These are phyloP conservation scores for Agrochola macilenta DNA, from an alignment of 2,888 invertebrate genomes.

Conservation along the genomic window DNA sequence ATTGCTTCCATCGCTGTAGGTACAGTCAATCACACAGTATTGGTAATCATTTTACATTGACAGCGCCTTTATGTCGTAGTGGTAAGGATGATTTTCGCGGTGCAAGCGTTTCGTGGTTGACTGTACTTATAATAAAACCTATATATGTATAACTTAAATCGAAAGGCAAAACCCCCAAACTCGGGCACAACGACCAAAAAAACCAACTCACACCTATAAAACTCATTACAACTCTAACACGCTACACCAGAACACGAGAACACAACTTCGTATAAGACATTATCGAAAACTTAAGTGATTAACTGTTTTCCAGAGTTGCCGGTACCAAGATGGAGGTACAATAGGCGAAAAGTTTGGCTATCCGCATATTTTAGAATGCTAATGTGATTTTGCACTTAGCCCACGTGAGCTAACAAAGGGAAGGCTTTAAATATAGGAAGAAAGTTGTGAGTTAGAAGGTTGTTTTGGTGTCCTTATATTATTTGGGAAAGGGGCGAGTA, in stretches of 20 bases:
- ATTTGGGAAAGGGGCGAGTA: slow-evolving; percentile 34
- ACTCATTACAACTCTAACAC: slow-evolving; percentile 61
- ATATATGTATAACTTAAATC: background rate
- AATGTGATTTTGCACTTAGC: slow-evolving; percentile 76
- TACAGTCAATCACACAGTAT: background rate
- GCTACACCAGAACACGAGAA: slow-evolving; percentile 51
- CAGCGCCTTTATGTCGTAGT: background rate
- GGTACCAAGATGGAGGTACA: slow-evolving; percentile 70
- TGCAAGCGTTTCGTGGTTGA: background rate
- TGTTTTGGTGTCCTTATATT: slow-evolving; percentile 58
- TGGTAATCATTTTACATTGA: background rate
- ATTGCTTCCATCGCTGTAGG: background rate
- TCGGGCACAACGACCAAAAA: slow-evolving; percentile 22
- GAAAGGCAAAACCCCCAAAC: background rate
- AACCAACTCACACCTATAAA: slow-evolving; percentile 46
- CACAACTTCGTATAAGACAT: slow-evolving; percentile 72
- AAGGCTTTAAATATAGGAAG: slow-evolving; percentile 52
- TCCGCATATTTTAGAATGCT: slow-evolving; percentile 81
- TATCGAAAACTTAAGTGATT: slow-evolving; percentile 86
- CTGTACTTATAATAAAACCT: background rate
- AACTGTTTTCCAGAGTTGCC: slow-evolving; percentile 78
- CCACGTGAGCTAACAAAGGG: slow-evolving; percentile 64
- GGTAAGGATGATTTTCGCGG: background rate
- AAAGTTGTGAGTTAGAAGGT: slow-evolving; percentile 55
- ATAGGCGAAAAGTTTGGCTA: slow-evolving; percentile 78